Evolutionary conservation across 1,140 invertebrate species (phyloP), one percentile per base, ranked within the genome.

Genomic region (Anastrepha ludens): DNA sequence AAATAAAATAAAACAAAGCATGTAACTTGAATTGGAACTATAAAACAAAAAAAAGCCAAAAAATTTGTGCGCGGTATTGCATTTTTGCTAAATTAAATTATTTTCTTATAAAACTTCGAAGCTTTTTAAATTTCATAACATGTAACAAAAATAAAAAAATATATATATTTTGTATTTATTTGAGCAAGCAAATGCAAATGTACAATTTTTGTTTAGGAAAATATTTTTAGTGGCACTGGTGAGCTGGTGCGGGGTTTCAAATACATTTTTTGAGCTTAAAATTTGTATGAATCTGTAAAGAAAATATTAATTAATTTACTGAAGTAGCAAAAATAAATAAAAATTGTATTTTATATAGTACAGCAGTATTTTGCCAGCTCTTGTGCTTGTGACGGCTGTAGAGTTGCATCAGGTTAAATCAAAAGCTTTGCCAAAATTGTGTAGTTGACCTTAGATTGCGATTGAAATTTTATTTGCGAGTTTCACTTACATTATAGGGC

Each of bases 361-460:
- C 55, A 62, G 17, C 60, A 62, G 47, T 81, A 7, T 81, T 55
- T 55, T 11, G 17, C 17, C 44, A 15, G 47, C 17, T 50, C 41
- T 78, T 20, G 70, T 47, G 47, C n/a, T 78, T 78, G 4, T 81
- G 8, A 81, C n/a, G n/a, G 55, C 1, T 81, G 74, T n/a, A 81
- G n/a, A 55, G n/a, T 81, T 50, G 74, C 44, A 55, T 1, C n/a
- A 8, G 47, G 1, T n/a, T 2, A 29, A 29, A 81, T 47, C 17
- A 81, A 81, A 81, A 81, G 74, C 74, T 81, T 81, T 81, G 74
- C 74, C 74, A 81, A 81, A 81, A 44, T 67, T 81, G 20, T 81
- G 47, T 81, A 81, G 74, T 55, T 81, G 47, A 81, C 17, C 11
- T 81, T 81, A 81, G 47, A 58, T n/a, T 50, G 47, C n/a, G 20